phyloP scores from a whole-genome alignment of 1,140 invertebrate genomes.

The Dinoponera quadriceps region DNA sequence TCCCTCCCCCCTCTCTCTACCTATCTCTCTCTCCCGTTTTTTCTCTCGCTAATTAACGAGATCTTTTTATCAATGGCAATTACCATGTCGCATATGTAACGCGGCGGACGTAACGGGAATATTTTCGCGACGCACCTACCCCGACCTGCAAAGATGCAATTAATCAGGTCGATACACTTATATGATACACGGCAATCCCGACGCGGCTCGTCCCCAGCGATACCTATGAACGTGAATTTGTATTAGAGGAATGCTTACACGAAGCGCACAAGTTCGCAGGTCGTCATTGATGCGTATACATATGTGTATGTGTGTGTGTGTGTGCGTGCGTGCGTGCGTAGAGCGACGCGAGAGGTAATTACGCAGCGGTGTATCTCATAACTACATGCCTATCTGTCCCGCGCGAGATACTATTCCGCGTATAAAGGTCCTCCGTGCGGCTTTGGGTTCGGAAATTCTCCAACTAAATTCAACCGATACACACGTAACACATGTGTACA shows the following conservation, averaged over 20 bases:
- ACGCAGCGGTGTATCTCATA: slow-evolving; percentile 38
- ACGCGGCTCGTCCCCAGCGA: not conserved
- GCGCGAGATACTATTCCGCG: slow-evolving; percentile 14
- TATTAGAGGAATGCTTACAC: not conserved
- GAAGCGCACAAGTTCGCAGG: not conserved
- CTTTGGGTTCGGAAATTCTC: slow-evolving; percentile 20
- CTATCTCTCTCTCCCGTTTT: too few species aligned
- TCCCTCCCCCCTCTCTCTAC: too few species aligned
- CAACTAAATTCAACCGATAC: slow-evolving; percentile 32
- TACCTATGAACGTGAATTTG: slow-evolving; percentile 10
- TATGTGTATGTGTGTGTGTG: too few species aligned
- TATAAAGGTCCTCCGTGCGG: slow-evolving; percentile 16
- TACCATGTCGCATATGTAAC: not conserved
- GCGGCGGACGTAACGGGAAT: not conserved
- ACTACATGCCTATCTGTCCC: slow-evolving; percentile 26
- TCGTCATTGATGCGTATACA: not conserved
- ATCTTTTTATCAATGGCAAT: slow-evolving; percentile 47
- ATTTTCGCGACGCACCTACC: not conserved
- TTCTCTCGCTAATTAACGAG: slow-evolving; percentile 20
- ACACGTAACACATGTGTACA: too few species aligned
- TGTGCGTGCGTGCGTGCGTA: not conserved
- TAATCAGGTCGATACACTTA: slow-evolving; percentile 4
- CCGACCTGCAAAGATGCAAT: not conserved
- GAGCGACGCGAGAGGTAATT: slow-evolving; percentile 37
- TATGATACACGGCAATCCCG: not conserved